Evolutionary conservation across 2,797 vertebrate genomes (phyloP), one percentile per base, ranked within the genome.

Genomic region (Bucorvus abyssinicus): DNA sequence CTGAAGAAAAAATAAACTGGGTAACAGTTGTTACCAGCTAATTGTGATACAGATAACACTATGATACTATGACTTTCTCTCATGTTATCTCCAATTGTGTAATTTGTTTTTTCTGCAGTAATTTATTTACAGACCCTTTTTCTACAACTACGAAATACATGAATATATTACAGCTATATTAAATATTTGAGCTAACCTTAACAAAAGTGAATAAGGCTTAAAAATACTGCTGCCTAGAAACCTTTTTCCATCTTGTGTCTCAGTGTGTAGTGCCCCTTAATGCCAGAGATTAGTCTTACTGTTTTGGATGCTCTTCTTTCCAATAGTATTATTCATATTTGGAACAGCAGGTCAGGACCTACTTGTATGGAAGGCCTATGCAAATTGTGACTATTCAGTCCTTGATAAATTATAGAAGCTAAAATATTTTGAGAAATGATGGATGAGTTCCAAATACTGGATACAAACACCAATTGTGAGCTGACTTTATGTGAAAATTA

Each of bases 401-500:
- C 22, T 45, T 89, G 47, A 52, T 65, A 60, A 70, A 44, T 67
- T 45, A 10, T 4, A 49, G 47, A 65, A 79, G 30, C 44, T 67
- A 69, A 74, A 77, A 30, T 59, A 70, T 38, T 87, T 61, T 77
- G n/a, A 68, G 67, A 61, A 89, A 49, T 59, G 52, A 34, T 81
- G 15, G 14, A 21, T 21, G 63, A 52, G 4, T 55, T 89, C 18
- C 21, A 69, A 21, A 13, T 80, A 50, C 7, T 68, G 38, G 32
- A 40, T 65, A 57, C 79, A 92, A 83, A 23, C 40, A 55, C 17
- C 8, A 53, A 2, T 80, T 68, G 26, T n/a, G 42, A 85, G 61
- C 38, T 83, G 75, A 67, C 71, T 84, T 80, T 21, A n/a, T 82
- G 32, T 77, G 78, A 60, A 86, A 96, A 50, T 90, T 86, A 90